These are phyloP conservation scores for Andrena chrysosceles DNA, from an alignment of 2,888 invertebrate species.

Conservation along the genomic window DNA sequence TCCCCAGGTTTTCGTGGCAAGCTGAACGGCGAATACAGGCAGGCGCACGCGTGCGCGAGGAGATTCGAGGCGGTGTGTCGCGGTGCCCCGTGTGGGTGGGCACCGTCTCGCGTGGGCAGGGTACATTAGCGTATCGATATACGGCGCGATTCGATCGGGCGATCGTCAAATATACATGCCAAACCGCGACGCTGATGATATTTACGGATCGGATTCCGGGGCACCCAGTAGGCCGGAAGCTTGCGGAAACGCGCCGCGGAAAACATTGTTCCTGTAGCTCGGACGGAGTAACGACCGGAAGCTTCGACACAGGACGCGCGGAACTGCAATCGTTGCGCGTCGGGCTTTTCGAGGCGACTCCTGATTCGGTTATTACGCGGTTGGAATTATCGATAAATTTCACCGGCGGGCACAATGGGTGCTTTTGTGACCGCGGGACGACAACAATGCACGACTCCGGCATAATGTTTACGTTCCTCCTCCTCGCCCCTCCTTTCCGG, in stretches of 20 bases:
- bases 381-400: slow-evolving; percentile 58
- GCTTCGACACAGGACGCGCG: slow-evolving; percentile 31
- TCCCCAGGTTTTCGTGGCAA: slow-evolving; percentile 27
- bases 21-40: neutral
- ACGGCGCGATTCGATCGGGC: slow-evolving; percentile 60
- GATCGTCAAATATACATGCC: slow-evolving; percentile 61
- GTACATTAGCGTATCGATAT: slow-evolving; percentile 64
- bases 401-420: slow-evolving; percentile 20
- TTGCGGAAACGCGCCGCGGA: slow-evolving; percentile 24
- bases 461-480: no score
- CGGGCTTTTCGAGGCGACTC: slow-evolving; percentile 14
- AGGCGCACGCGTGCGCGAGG: neutral
- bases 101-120: slow-evolving; percentile 55
- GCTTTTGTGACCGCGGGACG: slow-evolving; percentile 17
- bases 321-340: slow-evolving; percentile 21
- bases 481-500: neutral
- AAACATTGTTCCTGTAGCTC: slow-evolving; percentile 25
- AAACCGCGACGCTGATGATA: slow-evolving; percentile 58
- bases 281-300: slow-evolving; percentile 55
- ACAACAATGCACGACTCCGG: slow-evolving; percentile 24
- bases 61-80: slow-evolving; percentile 19
- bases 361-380: slow-evolving; percentile 27
- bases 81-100: slow-evolving; percentile 48
- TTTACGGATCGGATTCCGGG: slow-evolving; percentile 64
- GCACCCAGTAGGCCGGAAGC: slow-evolving; percentile 32